Evolutionary conservation across 1,140 invertebrate genomes (phyloP).

Genomic region (Eurosta solidaginis): DNA sequence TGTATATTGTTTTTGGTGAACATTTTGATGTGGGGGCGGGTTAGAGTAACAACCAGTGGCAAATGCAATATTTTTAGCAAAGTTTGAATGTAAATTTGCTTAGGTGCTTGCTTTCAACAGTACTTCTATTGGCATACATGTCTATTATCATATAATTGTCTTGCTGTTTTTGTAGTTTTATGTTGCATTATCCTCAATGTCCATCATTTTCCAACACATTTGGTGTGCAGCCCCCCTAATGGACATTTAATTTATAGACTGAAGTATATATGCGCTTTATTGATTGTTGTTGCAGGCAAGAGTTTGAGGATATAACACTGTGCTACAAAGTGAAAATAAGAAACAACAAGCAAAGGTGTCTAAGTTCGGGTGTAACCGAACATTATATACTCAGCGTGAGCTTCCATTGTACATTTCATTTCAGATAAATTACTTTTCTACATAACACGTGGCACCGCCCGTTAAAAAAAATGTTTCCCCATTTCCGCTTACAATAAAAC

Average conservation of each 20-base stretch:
- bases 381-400: too few relatives aligned
- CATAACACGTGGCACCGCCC: too few relatives aligned
- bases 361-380: too few relatives aligned
- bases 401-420: too few relatives aligned
- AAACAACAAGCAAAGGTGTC: too few relatives aligned
- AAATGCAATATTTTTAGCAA: background rate
- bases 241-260: constrained; percentile 56
- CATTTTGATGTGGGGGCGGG: background rate
- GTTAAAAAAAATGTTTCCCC: too few relatives aligned
- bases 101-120: background rate
- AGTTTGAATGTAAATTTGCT: background rate
- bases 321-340: too few relatives aligned
- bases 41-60: background rate
- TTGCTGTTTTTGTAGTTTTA: background rate
- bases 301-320: too few relatives aligned
- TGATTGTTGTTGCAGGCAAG: constrained; percentile 41
- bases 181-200: background rate
- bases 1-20: background rate
- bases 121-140: background rate
- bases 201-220: background rate
- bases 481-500: too few relatives aligned
- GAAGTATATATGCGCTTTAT: constrained; percentile 56
- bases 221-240: constrained; percentile 31
- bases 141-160: background rate
- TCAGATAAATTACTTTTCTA: too few relatives aligned